Conservation (phyloP, 2,888 invertebrate genomes). For the Cataglyphis albicans region DNA sequence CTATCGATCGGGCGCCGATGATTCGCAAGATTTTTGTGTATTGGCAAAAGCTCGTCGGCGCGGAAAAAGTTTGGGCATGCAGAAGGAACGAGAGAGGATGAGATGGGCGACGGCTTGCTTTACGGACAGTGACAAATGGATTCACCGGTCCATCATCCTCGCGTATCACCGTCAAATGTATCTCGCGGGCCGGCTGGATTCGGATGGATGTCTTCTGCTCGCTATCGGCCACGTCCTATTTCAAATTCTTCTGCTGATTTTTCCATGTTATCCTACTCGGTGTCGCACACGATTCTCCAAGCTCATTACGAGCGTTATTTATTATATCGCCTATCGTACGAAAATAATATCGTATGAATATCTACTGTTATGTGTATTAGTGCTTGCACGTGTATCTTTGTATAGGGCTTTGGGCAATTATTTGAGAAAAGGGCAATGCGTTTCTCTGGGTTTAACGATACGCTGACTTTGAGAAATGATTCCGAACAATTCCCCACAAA, state of each 20-base stretch:
- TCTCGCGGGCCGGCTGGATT: slow-evolving; percentile 60
- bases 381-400: slow-evolving; percentile 44
- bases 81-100: slow-evolving; percentile 44
- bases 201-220: slow-evolving; percentile 67
- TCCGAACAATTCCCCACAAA: neutral
- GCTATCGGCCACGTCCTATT: slow-evolving; percentile 66
- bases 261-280: slow-evolving; percentile 65
- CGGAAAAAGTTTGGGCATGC: slow-evolving; percentile 54
- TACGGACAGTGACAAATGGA: slow-evolving; percentile 76
- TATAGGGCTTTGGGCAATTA: slow-evolving; percentile 63
- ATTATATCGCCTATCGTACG: slow-evolving; percentile 58
- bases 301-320: slow-evolving; percentile 71
- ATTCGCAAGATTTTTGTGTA: slow-evolving; percentile 65
- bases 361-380: neutral
- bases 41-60: slow-evolving; percentile 57
- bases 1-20: slow-evolving; percentile 59
- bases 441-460: slow-evolving; percentile 12
- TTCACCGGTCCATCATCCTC: slow-evolving; percentile 58
- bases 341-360: slow-evolving; percentile 55
- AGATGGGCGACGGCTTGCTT: slow-evolving; percentile 53
- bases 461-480: slow-evolving; percentile 57
- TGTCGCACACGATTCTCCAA: slow-evolving; percentile 51
- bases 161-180: slow-evolving; percentile 68
- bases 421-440: slow-evolving; percentile 2
- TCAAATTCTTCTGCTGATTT: slow-evolving; percentile 61